A percentile compares a stretch with the other conserved stretches of the same genome.
Evolutionary conservation across 2,888 invertebrate species (phyloP).

Genomic region (Arenicola marina): DNA sequence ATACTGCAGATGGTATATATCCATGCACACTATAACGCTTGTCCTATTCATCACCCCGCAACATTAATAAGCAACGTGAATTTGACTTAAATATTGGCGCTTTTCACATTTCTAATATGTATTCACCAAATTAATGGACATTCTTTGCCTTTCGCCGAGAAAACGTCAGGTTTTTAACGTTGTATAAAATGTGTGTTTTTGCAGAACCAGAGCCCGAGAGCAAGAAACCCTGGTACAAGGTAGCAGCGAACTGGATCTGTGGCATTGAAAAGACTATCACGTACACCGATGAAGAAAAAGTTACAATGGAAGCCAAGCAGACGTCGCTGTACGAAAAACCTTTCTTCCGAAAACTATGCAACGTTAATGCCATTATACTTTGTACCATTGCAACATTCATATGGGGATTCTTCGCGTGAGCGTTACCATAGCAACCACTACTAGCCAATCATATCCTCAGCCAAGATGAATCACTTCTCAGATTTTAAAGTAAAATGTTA

Average conservation of each 20-base stretch:
- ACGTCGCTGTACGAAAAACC: constrained; percentile 57
- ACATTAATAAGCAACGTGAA: too few relatives aligned
- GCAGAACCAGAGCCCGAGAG: constrained; percentile 25
- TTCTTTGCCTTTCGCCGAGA: neutral
- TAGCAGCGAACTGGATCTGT: constrained; percentile 56
- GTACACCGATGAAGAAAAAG: constrained; percentile 45
- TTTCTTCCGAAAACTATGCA: constrained; percentile 51
- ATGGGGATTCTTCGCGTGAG: constrained; percentile 54
- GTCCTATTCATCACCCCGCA: too few relatives aligned
- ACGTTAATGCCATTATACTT: constrained; percentile 56
- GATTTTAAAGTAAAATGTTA: too few relatives aligned
- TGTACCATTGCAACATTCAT: constrained; percentile 55
- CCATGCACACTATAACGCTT: too few relatives aligned
- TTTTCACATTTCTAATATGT: neutral
- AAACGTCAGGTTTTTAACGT: too few relatives aligned
- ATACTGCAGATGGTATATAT: too few relatives aligned
- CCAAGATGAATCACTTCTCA: too few relatives aligned
- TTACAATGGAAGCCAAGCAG: constrained; percentile 41
- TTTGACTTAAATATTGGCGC: too few relatives aligned
- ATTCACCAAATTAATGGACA: neutral
- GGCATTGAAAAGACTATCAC: constrained; percentile 54
- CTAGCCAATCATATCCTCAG: too few relatives aligned
- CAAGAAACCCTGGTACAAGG: constrained; percentile 49
- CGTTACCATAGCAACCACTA: too few relatives aligned
- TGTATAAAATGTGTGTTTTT: too few relatives aligned